Evolutionary conservation across 2,797 vertebrate species (phyloP).

Genomic region (Tangara arthus): DNA sequence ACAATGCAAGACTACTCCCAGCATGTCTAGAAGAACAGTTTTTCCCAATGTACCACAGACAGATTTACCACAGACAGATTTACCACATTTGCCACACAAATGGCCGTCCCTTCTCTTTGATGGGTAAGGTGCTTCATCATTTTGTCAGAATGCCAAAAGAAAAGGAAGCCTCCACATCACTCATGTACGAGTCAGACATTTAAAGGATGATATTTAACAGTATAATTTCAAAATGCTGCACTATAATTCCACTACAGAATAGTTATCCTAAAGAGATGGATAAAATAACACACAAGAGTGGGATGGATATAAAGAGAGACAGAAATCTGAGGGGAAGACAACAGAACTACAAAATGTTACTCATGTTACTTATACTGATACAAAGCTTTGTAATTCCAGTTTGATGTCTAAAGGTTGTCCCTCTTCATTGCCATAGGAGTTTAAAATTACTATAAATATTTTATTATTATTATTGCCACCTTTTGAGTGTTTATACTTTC

Average conservation of each 20-base stretch:
- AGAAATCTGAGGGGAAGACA: neutral
- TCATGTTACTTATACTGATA: neutral
- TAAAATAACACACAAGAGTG: neutral
- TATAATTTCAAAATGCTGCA: neutral
- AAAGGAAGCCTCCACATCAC: neutral
- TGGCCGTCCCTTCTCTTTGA: neutral
- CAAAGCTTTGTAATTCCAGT: neutral
- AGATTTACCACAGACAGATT: neutral
- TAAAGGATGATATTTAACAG: neutral
- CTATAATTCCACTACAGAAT: neutral
- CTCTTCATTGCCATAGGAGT: neutral
- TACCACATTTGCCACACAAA: neutral
- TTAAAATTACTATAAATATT: neutral
- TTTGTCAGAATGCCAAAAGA: neutral
- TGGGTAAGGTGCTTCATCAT: neutral
- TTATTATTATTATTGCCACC: neutral
- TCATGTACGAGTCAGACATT: neutral
- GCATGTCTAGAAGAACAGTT: neutral
- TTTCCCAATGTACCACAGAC: neutral
- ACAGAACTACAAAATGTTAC: rapidly evolving
- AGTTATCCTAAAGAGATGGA: neutral
- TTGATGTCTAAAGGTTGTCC: neutral
- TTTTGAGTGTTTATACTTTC: neutral
- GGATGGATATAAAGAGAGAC: neutral
- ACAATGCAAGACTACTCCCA: neutral